Base-by-base conservation (phyloP, 2,113 vertebrate genomes). In the Scalopus aquaticus region DNA sequence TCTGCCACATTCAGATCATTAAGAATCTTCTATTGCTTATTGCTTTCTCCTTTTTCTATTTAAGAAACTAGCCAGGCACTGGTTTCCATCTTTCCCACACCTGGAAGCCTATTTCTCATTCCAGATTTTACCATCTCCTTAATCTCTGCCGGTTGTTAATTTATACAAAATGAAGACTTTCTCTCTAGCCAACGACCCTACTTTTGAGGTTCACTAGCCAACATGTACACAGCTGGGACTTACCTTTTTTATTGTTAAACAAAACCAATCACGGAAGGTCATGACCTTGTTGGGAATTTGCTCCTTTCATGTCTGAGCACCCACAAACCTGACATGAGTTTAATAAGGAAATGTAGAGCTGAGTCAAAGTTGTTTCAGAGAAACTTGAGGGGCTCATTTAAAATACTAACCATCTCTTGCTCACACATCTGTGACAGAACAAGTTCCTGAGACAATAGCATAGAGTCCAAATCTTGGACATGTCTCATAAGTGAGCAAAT, bases 301-400 rank as follows among this genome's bases (percentile, higher is more conserved):
- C 30, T 95, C 5, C 74, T 70, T 65, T 96, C 88, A 28, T 94
- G 32, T 80, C 69, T 65, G 42, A 65, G 32, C 20, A 94, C 74
- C 72, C 70, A 49, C 19, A 91, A 96, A 44, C 16, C 62, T 65
- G 60, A 51, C 2, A 0, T 0, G 12, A 78, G 65, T 49, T 95
- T 96, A 96, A 70, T n/a, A 79, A 91, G 51, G 24, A 95, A 95
- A 92, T 60, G 10, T 24, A 81, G 67, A 93, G 10, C 49, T 95
- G 46, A 96, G 19, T 10, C 11, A 24, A 76, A 58, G 12, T 74
- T 39, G 74, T 86, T 96, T 88, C 30, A 58, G 51, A 92, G 49
- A 94, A n/a, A 1, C 51, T 90, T 28, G 3, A 62, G 30, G 72
- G 17, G n/a, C 70, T 96, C 46, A 58, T 80, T 94, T 95, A 51